Evolutionary conservation across 1,140 invertebrate species (phyloP).

Genomic region (Parasteatoda tepidariorum): DNA sequence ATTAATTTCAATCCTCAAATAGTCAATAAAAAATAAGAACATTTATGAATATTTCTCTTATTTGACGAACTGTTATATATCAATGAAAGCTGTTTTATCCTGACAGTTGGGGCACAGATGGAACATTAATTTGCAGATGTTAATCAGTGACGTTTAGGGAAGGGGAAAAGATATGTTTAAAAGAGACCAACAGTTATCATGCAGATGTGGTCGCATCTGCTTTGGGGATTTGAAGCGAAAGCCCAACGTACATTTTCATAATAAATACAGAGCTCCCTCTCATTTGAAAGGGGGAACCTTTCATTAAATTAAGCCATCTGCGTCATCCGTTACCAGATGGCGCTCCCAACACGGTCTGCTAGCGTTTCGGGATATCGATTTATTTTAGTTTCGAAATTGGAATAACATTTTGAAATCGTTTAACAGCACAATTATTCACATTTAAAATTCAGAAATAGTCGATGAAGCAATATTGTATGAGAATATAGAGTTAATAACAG

Average conservation of each 20-base stretch:
- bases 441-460: too few species aligned
- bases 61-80: too few species aligned
- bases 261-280: not conserved
- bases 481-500: too few species aligned
- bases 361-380: conserved; percentile 32
- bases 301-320: conserved; percentile 56
- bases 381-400: not conserved
- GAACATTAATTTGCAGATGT: conserved; percentile 25
- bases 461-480: too few species aligned
- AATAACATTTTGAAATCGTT: not conserved
- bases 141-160: conserved; percentile 21
- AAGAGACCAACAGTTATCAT: not conserved
- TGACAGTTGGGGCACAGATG: too few species aligned
- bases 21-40: too few species aligned
- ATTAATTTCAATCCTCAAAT: too few species aligned
- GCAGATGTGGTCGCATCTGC: conserved; percentile 43
- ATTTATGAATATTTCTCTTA: too few species aligned
- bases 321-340: conserved; percentile 32
- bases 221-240: not conserved
- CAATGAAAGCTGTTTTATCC: too few species aligned
- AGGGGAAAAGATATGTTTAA: not conserved
- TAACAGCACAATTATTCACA: not conserved
- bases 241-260: conserved; percentile 52
- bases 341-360: conserved; percentile 33
- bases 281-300: not conserved